Conservation (phyloP, 1,140 invertebrate genomes). For the Philaenus spumarius region DNA sequence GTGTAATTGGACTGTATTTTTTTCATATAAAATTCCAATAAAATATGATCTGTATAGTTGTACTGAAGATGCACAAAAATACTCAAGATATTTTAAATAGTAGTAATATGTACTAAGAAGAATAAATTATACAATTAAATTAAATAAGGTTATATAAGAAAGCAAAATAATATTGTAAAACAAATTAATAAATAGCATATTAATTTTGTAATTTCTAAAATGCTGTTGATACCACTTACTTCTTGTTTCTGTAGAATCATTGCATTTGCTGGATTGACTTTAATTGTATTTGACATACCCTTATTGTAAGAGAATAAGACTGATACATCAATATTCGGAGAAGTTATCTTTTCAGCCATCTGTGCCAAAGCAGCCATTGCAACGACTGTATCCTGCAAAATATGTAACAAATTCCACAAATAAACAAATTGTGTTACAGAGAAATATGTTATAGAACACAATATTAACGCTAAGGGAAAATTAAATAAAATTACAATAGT, state of each 20-base stretch:
- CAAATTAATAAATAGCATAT: background rate
- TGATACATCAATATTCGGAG: conserved; percentile 48
- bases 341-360: conserved; percentile 53
- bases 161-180: background rate
- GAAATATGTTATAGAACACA: background rate
- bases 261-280: conserved; percentile 59
- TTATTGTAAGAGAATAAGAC: conserved; percentile 45
- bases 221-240: too few species aligned
- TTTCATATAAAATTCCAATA: too few species aligned
- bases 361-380: conserved; percentile 63
- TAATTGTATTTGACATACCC: conserved; percentile 53
- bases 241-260: conserved; percentile 67
- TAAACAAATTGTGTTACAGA: background rate
- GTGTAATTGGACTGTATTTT: too few species aligned
- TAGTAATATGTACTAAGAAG: too few species aligned
- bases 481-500: background rate
- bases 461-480: background rate
- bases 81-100: too few species aligned
- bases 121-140: too few species aligned
- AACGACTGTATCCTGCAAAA: conserved; percentile 61
- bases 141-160: too few species aligned
- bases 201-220: too few species aligned
- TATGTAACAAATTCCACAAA: background rate
- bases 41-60: too few species aligned
- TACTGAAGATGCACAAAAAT: too few species aligned